A percentile compares a stretch with the other conserved stretches of the same genome.
Evolutionary conservation across 2,113 vertebrate genomes (phyloP).

Genomic region (Poeciliopsis turrubarensis): DNA sequence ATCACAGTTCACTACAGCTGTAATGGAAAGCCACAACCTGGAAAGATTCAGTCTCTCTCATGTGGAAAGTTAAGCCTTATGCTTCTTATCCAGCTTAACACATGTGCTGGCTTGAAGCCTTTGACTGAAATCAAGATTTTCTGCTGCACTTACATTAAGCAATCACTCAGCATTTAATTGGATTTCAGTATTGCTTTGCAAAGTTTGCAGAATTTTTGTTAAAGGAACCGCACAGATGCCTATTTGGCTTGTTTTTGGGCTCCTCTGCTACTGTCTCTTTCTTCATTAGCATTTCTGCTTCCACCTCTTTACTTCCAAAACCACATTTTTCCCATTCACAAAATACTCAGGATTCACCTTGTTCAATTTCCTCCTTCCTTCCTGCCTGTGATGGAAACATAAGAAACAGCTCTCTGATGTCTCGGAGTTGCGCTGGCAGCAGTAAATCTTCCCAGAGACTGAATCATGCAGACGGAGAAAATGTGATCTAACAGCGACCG

Average conservation of each 20-base stretch:
- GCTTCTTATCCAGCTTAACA: background rate
- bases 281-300: background rate
- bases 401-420: constrained; percentile 59
- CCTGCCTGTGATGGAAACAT: constrained; percentile 70
- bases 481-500: constrained; percentile 48
- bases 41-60: background rate
- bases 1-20: background rate
- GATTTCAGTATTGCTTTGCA: background rate
- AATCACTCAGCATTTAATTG: background rate
- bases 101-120: background rate
- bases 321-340: constrained; percentile 43
- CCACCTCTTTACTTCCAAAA: background rate
- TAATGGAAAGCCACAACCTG: background rate
- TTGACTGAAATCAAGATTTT: background rate
- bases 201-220: background rate
- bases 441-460: constrained; percentile 59
- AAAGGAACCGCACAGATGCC: too few relatives aligned
- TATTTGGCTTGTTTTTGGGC: background rate
- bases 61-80: background rate
- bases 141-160: background rate
- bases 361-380: constrained; percentile 73
- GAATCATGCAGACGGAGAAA: constrained; percentile 39
- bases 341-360: constrained; percentile 68
- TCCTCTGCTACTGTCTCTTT: background rate
- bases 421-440: constrained; percentile 39